Evolutionary conservation across 2,113 vertebrate species (phyloP), one percentile per base, ranked within the genome.

Genomic region (Gopherus flavomarginatus): DNA sequence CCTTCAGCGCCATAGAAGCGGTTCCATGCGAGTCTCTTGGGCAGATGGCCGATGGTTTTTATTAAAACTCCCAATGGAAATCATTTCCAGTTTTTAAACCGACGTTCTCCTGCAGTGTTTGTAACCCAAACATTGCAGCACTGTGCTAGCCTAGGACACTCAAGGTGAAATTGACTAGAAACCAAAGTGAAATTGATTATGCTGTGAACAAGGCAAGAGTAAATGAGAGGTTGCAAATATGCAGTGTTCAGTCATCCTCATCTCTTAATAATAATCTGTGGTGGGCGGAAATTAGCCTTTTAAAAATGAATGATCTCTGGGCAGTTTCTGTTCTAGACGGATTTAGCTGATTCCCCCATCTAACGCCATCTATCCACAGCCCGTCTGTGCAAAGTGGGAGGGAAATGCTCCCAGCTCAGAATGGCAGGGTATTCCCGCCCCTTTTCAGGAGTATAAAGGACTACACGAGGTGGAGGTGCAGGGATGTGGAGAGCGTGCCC

Each of bases 141-240:
- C 59, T 38, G 78, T 93, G 85, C 1, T 1, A 88, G 82, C 90
- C 85, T 95, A 95, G 96, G 94, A 90, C 97, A 92, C 11, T 0
- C 94, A 97, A 97, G 96, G 93, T 97, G 97, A 95, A 95, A 93
- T 88, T 35, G 0, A 57, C 77, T 1, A 22, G 56, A 87, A 88
- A 93, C 88, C 86, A 82, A 85, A 69, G 91, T 90, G 77, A 93
- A 94, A 97, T 93, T 95, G 96, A 97, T 95, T 95, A 47, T 62
- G 26, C 88, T 91, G 27, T 94, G 59, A 31, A 62, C 29, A 62
- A 62, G 10, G 27, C 59, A 31, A 6, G 29, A 62, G 59, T 31
- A 62, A 62, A 62, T 31, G 12, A 31, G 59, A 62, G 59, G 59
- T 62, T 62, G 59, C 59, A 62, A 31, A 62, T 62, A 88, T 88